A percentile compares a stretch with the other conserved stretches of the same genome.
Conservation (phyloP, 1,140 invertebrate genomes). For the Lasioglossum baleicum region DNA sequence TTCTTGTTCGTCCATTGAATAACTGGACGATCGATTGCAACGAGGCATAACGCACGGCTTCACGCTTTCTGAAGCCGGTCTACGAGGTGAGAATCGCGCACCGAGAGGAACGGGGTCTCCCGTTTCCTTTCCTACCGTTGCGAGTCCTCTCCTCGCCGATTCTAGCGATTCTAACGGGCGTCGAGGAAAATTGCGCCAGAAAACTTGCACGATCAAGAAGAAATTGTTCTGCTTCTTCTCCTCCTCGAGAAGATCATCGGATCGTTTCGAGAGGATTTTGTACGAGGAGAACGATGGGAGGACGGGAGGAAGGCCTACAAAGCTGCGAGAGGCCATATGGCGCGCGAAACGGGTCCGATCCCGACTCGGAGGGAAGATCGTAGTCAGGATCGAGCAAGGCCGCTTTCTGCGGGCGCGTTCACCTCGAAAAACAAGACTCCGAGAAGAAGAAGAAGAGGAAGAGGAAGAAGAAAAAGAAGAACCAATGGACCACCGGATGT, state of each 20-base stretch:
- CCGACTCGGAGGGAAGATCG: conserved; percentile 6
- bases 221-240: no score
- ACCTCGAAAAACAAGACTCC: background rate
- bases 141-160: background rate
- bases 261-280: no score
- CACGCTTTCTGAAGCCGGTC: conserved; percentile 63
- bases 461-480: background rate
- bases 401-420: background rate
- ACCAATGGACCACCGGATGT: background rate
- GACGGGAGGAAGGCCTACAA: background rate
- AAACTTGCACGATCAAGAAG: no score
- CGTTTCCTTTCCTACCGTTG: conserved; percentile 28
- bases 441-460: background rate
- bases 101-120: conserved; percentile 41
- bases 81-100: conserved; percentile 58
- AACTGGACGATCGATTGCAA: conserved; percentile 58
- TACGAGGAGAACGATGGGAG: background rate
- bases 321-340: background rate
- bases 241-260: no score
- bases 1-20: conserved; percentile 50
- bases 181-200: background rate
- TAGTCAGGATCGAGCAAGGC: background rate
- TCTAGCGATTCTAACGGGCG: no score
- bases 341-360: background rate
- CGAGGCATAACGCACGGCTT: conserved; percentile 53